A percentile compares a stretch with the other conserved stretches of the same genome.
Conservation (phyloP, 2,797 vertebrate genomes). For the Pseudocheirus occidentalis region DNA sequence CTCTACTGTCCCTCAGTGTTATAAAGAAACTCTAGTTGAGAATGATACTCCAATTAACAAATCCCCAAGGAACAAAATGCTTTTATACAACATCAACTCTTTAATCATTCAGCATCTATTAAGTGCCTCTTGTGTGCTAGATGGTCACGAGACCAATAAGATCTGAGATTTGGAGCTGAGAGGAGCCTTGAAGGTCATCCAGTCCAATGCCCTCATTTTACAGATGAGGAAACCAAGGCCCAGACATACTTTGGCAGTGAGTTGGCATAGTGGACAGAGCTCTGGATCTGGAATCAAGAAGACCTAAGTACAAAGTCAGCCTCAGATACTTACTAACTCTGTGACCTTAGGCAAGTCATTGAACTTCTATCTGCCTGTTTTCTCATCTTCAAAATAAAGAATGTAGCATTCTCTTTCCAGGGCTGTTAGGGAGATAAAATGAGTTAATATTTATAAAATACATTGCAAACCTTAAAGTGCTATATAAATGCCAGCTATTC, state of each 20-base stretch:
- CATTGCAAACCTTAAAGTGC: background rate
- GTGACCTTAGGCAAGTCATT: background rate
- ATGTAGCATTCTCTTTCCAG: background rate
- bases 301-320: background rate
- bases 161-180: background rate
- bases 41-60: background rate
- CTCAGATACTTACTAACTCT: background rate
- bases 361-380: background rate
- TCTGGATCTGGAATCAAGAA: background rate
- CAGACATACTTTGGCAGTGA: background rate
- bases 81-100: background rate
- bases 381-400: background rate
- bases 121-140: background rate
- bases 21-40: background rate
- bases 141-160: background rate
- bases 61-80: background rate
- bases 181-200: background rate
- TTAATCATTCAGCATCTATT: conserved; percentile 10
- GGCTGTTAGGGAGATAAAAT: background rate
- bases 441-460: background rate
- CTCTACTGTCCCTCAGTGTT: background rate
- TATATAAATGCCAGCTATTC: background rate
- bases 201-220: background rate
- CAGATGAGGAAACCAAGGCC: background rate
- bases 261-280: background rate